Evolutionary conservation across 2,888 invertebrate genomes (phyloP), one percentile per base, ranked within the genome.

Genomic region (Apamea monoglypha): DNA sequence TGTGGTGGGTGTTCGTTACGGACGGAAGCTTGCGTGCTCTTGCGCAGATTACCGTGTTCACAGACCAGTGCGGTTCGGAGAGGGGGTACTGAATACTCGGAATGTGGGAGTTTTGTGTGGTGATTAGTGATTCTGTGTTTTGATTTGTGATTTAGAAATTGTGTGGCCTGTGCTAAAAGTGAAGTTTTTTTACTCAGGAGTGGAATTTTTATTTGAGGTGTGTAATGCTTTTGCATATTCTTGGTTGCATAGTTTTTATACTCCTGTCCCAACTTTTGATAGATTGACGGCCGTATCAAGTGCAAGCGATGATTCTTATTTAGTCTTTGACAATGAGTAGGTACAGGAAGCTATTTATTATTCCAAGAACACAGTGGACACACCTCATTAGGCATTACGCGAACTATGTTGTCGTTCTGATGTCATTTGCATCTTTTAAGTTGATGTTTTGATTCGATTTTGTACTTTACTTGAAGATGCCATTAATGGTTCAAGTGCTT

Each of bases 1-100:
- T 81, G 86, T 84, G 87, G 91, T 92, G 90, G 91, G 91, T 91
- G 90, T 90, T 85, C 89, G 90, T 88, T 91, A 91, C 91, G 92
- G 92, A 91, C 95, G 95, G 95, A 95, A 94, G 94, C 92, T 87
- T 91, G 86, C 90, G 90, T 94, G 92, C 94, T 93, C 94, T 91
- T 91, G 94, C 93, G 94, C 94, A 91, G 91, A 92, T 93, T 92
- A 90, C 91, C 81, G 84, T 84, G 87, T 82, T 88, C 92, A 91
- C 89, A 91, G 90, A 90, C 87, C 86, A 88, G 86, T 90, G 90
- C 87, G 83, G 82, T 82, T 80, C 85, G 78, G 78, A 83, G 87
- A 73, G 83, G 87, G 90, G 88, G 71, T 83, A 80, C 76, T 77
- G 76, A 71, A 83, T 75, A 81, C 74, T 71, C 74, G 80, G 88